These are phyloP conservation scores for Hyposoter dolosus DNA, from an alignment of 2,888 invertebrate species.

Conservation along the genomic window DNA sequence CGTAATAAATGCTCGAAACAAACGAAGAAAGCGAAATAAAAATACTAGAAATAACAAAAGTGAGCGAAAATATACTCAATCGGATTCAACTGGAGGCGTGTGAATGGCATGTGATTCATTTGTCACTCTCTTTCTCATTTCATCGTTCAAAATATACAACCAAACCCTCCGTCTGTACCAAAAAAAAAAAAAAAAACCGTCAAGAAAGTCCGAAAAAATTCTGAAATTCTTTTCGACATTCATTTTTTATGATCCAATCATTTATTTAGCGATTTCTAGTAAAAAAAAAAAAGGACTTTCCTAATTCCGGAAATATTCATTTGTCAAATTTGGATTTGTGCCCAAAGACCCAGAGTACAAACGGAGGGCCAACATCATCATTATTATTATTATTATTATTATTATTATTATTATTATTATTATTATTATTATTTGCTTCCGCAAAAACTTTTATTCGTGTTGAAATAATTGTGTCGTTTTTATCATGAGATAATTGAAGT, in stretches of 20 bases:
- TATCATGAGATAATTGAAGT: slow-evolving; percentile 46
- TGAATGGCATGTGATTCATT: slow-evolving; percentile 18
- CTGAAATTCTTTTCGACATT: too few species aligned
- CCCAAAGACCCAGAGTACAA: too few species aligned
- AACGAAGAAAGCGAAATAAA: slow-evolving; percentile 22
- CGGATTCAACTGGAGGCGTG: background rate
- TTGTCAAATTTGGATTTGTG: too few species aligned
- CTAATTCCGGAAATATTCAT: too few species aligned
- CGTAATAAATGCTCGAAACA: slow-evolving; percentile 34
- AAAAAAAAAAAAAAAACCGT: too few species aligned
- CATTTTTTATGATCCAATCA: too few species aligned
- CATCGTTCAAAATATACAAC: background rate
- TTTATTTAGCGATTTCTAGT: too few species aligned
- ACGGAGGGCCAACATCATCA: background rate
- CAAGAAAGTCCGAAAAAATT: too few species aligned
- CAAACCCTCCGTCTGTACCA: too few species aligned
- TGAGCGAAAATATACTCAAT: background rate
- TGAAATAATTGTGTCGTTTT: slow-evolving; percentile 55
- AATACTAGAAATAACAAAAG: slow-evolving; percentile 22
- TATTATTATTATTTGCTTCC: background rate
- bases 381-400: slow-evolving; percentile 1
- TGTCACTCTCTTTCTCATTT: slow-evolving; percentile 17
- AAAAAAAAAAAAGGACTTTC: too few species aligned
- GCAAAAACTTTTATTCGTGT: slow-evolving; percentile 31
- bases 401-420: slow-evolving; percentile 12